Conservation (phyloP, 2,888 invertebrate species). For the Calameuta filiformis region DNA sequence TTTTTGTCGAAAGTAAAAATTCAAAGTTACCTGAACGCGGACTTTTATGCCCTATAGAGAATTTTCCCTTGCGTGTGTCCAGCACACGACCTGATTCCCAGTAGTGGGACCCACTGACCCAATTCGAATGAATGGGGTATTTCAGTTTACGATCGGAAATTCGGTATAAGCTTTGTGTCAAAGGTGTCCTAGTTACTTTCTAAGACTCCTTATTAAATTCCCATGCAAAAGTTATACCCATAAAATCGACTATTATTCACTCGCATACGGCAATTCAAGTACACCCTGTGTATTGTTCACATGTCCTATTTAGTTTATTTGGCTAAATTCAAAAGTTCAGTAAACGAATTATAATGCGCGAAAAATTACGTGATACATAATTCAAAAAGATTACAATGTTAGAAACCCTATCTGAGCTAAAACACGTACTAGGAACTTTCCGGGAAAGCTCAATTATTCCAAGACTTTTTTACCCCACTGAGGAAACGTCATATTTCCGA, state of each 20-base stretch:
- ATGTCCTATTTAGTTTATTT: neutral
- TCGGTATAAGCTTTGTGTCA: slow-evolving; percentile 19
- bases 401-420: neutral
- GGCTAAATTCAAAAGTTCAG: neutral
- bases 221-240: neutral
- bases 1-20: neutral
- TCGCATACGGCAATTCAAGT: neutral
- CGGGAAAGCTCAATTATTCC: neutral
- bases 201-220: neutral
- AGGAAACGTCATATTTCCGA: neutral
- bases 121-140: slow-evolving; percentile 38
- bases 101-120: slow-evolving; percentile 42
- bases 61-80: slow-evolving; percentile 49
- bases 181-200: slow-evolving; percentile 26
- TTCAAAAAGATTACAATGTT: neutral
- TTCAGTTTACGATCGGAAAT: slow-evolving; percentile 40
- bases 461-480: neutral
- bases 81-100: slow-evolving; percentile 56
- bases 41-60: slow-evolving; percentile 28
- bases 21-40: slow-evolving; percentile 25
- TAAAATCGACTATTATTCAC: neutral
- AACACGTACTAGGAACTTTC: neutral
- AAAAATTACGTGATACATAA: neutral
- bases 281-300: neutral
- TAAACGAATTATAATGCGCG: neutral